phyloP scores from a whole-genome alignment of 2,888 invertebrate genomes.

The Torymus texanus region DNA sequence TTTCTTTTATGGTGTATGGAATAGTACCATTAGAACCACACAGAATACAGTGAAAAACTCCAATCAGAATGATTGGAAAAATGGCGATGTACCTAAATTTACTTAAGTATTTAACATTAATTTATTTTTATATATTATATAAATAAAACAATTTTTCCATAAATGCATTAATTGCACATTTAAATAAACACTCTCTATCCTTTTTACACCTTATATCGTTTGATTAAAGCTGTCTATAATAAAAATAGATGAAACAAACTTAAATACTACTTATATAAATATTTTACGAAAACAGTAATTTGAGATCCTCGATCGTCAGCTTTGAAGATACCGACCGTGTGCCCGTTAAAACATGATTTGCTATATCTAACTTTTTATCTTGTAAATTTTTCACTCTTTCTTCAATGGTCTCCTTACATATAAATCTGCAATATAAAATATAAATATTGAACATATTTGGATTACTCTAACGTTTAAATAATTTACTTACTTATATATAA shows the following conservation, averaged over 20 bases:
- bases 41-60: constrained; percentile 66
- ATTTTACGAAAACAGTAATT: constrained; percentile 78
- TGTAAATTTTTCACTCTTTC: constrained; percentile 89
- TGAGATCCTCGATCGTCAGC: constrained; percentile 87
- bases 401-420: constrained; percentile 91
- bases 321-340: constrained; percentile 81
- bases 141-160: constrained; percentile 46
- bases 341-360: constrained; percentile 86
- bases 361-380: constrained; percentile 85
- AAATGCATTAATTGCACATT: constrained; percentile 34
- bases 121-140: constrained; percentile 34
- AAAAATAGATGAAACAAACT: no score
- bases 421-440: constrained; percentile 79
- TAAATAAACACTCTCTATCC: constrained; percentile 30
- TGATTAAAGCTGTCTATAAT: constrained; percentile 59
- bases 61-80: constrained; percentile 61
- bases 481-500: constrained; percentile 85
- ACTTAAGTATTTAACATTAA: constrained; percentile 50
- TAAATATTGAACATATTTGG: neutral
- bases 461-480: neutral
- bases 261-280: constrained; percentile 13
- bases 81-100: constrained; percentile 35
- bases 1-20: constrained; percentile 83
- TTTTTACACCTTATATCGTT: constrained; percentile 7
- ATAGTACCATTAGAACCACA: constrained; percentile 76